phyloP scores from a whole-genome alignment of 2,113 vertebrate species.

The Oryzias woworae region DNA sequence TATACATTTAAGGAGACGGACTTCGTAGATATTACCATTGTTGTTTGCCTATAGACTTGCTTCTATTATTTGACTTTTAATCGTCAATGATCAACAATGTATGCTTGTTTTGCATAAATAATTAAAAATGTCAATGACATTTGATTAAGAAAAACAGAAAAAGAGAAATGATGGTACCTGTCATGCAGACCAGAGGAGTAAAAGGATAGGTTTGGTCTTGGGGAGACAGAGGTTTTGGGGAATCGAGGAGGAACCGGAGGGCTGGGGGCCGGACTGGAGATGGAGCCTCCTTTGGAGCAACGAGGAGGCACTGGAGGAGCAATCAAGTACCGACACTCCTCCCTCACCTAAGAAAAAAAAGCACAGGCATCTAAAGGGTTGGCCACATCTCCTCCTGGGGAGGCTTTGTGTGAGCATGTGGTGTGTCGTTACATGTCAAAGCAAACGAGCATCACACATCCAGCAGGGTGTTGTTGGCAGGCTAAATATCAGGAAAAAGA shows the following conservation, averaged over 20 bases:
- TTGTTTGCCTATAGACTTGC: too few relatives aligned
- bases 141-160: not conserved
- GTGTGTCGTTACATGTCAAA: constrained; percentile 59
- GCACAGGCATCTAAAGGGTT: constrained; percentile 11
- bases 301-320: constrained; percentile 93
- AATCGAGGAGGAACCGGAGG: constrained; percentile 85
- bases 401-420: constrained; percentile 12
- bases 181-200: constrained; percentile 94
- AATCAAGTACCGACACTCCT: constrained; percentile 93
- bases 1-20: too few relatives aligned
- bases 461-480: constrained; percentile 58
- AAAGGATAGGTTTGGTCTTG: constrained; percentile 89
- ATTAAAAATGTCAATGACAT: too few relatives aligned
- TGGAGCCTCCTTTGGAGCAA: constrained; percentile 76
- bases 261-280: constrained; percentile 77
- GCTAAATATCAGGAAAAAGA: constrained; percentile 62
- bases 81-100: too few relatives aligned
- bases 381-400: constrained; percentile 18
- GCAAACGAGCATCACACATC: constrained; percentile 60
- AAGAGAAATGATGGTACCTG: constrained; percentile 73
- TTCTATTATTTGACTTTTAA: too few relatives aligned
- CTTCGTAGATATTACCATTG: too few relatives aligned
- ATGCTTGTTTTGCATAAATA: too few relatives aligned
- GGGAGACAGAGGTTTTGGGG: constrained; percentile 76
- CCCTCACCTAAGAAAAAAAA: constrained; percentile 85